Conservation (phyloP, 2,888 invertebrate genomes). For the Andrena trimmerana region DNA sequence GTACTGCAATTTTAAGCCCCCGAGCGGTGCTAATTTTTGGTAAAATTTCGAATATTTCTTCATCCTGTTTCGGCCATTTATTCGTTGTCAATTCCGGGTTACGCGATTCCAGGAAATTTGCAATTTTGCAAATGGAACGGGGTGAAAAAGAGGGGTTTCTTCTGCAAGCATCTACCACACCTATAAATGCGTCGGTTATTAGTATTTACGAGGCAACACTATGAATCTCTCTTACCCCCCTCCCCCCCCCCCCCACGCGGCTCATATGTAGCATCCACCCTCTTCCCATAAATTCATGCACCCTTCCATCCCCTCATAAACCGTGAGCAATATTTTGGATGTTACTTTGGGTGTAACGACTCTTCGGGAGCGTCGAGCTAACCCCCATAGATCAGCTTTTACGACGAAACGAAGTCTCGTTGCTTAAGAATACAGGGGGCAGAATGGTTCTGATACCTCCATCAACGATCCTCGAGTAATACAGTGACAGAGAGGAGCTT, state of each 20-base stretch:
- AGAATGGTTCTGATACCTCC: no score
- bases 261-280: constrained; percentile 35
- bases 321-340: constrained; percentile 60
- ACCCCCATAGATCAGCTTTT: constrained; percentile 47
- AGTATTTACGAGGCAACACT: constrained; percentile 62
- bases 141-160: neutral
- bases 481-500: no score
- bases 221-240: constrained; percentile 16
- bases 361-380: constrained; percentile 44
- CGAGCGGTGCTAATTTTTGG: constrained; percentile 8
- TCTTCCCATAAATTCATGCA: constrained; percentile 64
- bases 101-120: neutral
- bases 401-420: neutral
- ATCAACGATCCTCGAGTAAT: no score
- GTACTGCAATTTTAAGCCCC: constrained; percentile 17
- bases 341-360: constrained; percentile 43
- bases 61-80: neutral
- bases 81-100: neutral
- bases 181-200: constrained; percentile 53
- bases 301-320: constrained; percentile 64
- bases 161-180: neutral
- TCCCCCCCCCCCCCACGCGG: constrained; percentile 3
- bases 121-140: neutral
- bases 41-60: neutral
- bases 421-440: neutral